phyloP scores from a whole-genome alignment of 2,888 invertebrate species.

The Dexiosoma caninum region DNA sequence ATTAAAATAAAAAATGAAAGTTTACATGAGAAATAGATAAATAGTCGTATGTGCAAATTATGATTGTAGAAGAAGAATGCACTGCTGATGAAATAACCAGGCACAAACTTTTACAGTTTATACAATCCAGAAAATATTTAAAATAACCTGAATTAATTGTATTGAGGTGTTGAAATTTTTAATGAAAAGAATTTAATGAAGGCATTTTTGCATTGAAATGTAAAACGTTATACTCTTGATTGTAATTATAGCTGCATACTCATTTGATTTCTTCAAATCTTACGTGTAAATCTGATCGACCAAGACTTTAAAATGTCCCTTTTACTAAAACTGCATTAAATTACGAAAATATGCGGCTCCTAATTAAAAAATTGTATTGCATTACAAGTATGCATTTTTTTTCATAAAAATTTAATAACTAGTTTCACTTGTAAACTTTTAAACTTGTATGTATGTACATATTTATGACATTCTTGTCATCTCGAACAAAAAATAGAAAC shows the following conservation, averaged over 20 bases:
- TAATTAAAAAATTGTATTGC: neutral
- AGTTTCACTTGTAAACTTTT: neutral
- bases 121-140: neutral
- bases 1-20: conserved; percentile 16
- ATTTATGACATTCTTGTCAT: conserved; percentile 38
- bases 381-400: conserved; percentile 10
- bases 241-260: neutral
- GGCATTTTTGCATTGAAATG: neutral
- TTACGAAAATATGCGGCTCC: neutral
- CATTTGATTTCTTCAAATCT: no score
- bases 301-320: no score
- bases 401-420: neutral
- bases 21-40: conserved; percentile 12
- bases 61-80: neutral
- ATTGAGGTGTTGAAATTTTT: conserved; percentile 25
- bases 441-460: conserved; percentile 14
- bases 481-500: conserved; percentile 7
- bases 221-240: neutral
- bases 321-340: no score
- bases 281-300: no score
- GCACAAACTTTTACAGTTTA: neutral
- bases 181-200: conserved; percentile 38
- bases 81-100: conserved; percentile 13
- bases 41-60: neutral
- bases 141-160: conserved; percentile 5